Base-by-base conservation (phyloP, 2,888 invertebrate species). In the Aleiodes testaceus region DNA sequence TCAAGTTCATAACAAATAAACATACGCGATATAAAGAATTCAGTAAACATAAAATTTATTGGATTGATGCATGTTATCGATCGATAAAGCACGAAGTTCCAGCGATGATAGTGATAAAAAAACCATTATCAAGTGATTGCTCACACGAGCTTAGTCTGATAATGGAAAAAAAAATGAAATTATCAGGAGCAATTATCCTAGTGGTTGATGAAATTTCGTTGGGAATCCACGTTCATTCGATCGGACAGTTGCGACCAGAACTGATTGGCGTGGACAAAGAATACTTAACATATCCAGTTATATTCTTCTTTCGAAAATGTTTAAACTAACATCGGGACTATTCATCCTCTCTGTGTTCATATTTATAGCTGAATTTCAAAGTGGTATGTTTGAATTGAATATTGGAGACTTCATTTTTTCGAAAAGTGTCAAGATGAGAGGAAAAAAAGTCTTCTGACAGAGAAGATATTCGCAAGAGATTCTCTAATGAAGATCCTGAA, bases 101-200 rank as follows among this genome's bases (percentile, higher is more conserved):
- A 30, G 18, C 36, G 26, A 59, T 36, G 16, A 16, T 3, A 14
- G 14, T 18, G 59, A 59, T 59, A 59, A 42, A 26, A 20, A 14
- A 14, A 11, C 16, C 30, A 42, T 42, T 30, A 36, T 53, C 36
- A 20, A 59, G 42, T 59, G 36, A 42, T 59, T 30, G 16, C 12
- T 11, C 12, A 6, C 6, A 26, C 14, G 42, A 42, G 42, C 59
- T 36, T 59, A 36, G 16, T 7, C 9, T 36, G 7, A 0, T n/a
- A 18, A 26, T 5, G 14, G 42, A 59, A 36, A 36, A 36, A 36
- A 36, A 36, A 36, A 36, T 36, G 3, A 55, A 11, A 36, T 59
- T 36, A 55, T 55, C 36, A 14, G n/a, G 16, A 36, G 7, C 9
- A 36, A 18, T 59, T 59, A 59, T 59, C 36, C 5, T 59, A 16